phyloP scores from a whole-genome alignment of 2,113 vertebrate genomes.

The Vicugna pacos region DNA sequence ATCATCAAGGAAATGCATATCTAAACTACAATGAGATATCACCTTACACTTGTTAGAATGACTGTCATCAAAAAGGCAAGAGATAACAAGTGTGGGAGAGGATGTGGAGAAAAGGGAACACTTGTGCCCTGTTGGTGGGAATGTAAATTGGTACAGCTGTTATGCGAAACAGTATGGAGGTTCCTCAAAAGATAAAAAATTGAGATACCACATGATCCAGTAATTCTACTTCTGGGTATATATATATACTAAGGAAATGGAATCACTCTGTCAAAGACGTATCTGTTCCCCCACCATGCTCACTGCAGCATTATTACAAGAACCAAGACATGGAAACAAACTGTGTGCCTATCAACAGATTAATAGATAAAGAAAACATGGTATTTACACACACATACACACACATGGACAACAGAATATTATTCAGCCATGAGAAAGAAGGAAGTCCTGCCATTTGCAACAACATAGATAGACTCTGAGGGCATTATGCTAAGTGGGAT shows the following conservation, averaged over 20 bases:
- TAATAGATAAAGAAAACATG: no score
- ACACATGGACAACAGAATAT: no score
- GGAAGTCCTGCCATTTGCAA: no score
- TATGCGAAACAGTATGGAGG: background rate
- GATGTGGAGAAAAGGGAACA: background rate
- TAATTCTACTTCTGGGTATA: background rate
- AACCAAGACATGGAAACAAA: background rate
- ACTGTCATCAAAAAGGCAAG: background rate
- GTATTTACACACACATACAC: no score
- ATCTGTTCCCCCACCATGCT: background rate
- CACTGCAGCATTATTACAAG: background rate
- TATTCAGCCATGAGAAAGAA: no score
- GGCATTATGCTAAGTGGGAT: no score
- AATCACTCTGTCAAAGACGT: background rate
- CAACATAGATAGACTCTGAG: no score
- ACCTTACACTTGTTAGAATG: no score
- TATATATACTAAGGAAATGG: background rate
- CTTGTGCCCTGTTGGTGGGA: background rate
- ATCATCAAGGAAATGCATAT: no score
- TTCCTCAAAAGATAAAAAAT: background rate
- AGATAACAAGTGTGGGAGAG: background rate
- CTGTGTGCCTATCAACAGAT: no score
- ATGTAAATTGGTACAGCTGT: background rate
- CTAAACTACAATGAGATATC: no score
- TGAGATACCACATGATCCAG: background rate